Percentiles rank a stretch among this genome's conserved stretches.
These are phyloP conservation scores for Ferdinandea cuprea DNA, from an alignment of 2,888 invertebrate species.

Conservation along the genomic window DNA sequence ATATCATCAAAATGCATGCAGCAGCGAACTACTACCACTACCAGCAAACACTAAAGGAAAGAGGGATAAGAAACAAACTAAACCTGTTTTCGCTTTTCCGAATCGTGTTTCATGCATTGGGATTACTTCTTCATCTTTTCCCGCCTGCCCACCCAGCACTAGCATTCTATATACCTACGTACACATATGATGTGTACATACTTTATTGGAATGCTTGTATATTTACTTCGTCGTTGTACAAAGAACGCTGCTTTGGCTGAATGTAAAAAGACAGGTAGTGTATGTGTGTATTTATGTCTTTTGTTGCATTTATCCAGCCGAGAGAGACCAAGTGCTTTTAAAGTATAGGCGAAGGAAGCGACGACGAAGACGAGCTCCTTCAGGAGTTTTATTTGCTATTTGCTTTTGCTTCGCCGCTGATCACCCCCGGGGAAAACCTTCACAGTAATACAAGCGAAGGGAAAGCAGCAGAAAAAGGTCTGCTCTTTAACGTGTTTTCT, in stretches of 20 bases:
- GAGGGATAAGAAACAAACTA: slow-evolving; percentile 49
- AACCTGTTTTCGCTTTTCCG: slow-evolving; percentile 69
- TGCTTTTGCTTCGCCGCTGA: slow-evolving; percentile 41
- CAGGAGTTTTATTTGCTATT: slow-evolving; percentile 71
- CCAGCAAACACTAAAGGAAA: too few species aligned
- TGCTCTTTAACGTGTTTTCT: slow-evolving; percentile 49
- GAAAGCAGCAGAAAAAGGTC: slow-evolving; percentile 59
- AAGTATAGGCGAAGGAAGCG: slow-evolving; percentile 25
- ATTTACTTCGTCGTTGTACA: slow-evolving; percentile 53
- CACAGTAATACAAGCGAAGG: slow-evolving; percentile 55
- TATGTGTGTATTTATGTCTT: slow-evolving; percentile 21
- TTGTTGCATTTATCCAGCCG: slow-evolving; percentile 6
- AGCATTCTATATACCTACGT: slow-evolving; percentile 14
- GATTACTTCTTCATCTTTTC: slow-evolving; percentile 33
- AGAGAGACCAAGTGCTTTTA: slow-evolving; percentile 34
- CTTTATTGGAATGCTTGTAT: slow-evolving; percentile 64
- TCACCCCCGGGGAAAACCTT: slow-evolving; percentile 19
- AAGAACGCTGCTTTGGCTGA: slow-evolving; percentile 43
- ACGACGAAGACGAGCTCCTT: slow-evolving; percentile 59
- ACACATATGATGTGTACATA: too few species aligned
- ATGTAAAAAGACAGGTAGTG: slow-evolving; percentile 58
- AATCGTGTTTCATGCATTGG: slow-evolving; percentile 63
- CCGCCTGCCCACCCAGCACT: background rate
- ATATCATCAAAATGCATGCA: slow-evolving; percentile 68
- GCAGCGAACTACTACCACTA: slow-evolving; percentile 6